Base-by-base conservation (phyloP, 2,888 invertebrate genomes). In the Ectropis crepuscularia region DNA sequence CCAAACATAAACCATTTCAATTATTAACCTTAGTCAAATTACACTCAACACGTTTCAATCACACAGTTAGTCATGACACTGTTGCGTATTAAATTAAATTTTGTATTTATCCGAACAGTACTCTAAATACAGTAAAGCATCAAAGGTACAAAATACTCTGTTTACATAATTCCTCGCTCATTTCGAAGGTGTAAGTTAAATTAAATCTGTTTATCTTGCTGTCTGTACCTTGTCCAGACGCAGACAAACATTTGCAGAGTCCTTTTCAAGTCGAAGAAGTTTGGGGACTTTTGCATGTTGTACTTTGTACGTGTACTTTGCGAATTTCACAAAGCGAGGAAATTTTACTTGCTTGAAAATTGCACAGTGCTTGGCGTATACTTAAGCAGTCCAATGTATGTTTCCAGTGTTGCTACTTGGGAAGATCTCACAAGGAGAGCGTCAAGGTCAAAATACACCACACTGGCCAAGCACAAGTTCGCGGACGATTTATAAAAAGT, bases 161-260 rank as follows among this genome's bases (percentile, higher is more conserved):
- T 43, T 53, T 43, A 42, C 11, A 43, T 53, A 53, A 42, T 45
- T 36, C n/a, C 5, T 0, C 7, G 11, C 43, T 43, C 28, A 53
- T 8, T 43, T 43, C 37, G 37, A 53, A 28, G 43, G 28, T n/a
- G 28, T 37, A 53, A 50, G 43, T 55, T 43, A 43, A 36, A 57
- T 39, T 36, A 10, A 55, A 62, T 45, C 45, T 49, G 48, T 43
- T 49, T 45, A 9, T 49, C 6, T 50, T 48, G 42, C 58, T 47
- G 38, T 54, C 63, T 37, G 63, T 63, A 58, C 63, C 11, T 45
- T 50, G 63, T 54, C 58, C 63, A 58, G 63, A 63, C 63, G 46
- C 50, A 49, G 53, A 42, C 39, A 63, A 63, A 63, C 63, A 58
- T 63, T 63, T 63, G 12, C 39, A 7, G 51, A 58, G 58, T 39